Evolutionary conservation across 2,797 vertebrate species (phyloP), one percentile per base, ranked within the genome.

Genomic region (Melanotaenia pygmaea): DNA sequence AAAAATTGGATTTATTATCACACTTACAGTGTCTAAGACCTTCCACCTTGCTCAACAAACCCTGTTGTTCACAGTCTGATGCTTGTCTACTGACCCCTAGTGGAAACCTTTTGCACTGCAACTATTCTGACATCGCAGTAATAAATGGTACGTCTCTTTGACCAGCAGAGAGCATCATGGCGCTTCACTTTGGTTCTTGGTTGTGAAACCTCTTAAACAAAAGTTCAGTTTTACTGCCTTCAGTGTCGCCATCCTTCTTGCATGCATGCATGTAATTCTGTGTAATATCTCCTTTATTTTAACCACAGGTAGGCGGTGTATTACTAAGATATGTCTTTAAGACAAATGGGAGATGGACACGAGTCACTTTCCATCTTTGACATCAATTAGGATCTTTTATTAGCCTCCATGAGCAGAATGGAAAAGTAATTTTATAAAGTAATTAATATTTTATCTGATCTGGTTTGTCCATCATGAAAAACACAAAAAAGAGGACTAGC

Each of bases 131-230:
- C 14, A 16, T 16, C 13, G 12, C 40, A 43, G 40, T 43, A 16
- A 43, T 40, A 40, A 13, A 40, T 43, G 40, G 13, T 43, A 16
- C 1, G 12, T 9, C 5, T 0, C 0, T 4, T 0, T 61, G 54
- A 28, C 67, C 80, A 72, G 53, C 66, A 78, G 86, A 51, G 60
- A 79, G 68, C 37, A 57, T 0, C 47, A n/a, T 2, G 1, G 38
- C 0, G 1, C 70, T 12, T 79, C n/a, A 45, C n/a, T 16, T 47
- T n/a, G 18, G 4, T 35, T 37, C 14, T 35, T 8, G 11, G 24
- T 26, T 54, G 22, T 28, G 24, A 54, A 18, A 4, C 16, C n/a
- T 54, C 12, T 13, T 4, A 26, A 24, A 24, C 14, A 16, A 26
- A 60, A 28, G 61, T 20, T 59, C 16, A 59, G 59, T 45, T 18